phyloP scores from a whole-genome alignment of 1,140 invertebrate species.

The Drosophila orosa region DNA sequence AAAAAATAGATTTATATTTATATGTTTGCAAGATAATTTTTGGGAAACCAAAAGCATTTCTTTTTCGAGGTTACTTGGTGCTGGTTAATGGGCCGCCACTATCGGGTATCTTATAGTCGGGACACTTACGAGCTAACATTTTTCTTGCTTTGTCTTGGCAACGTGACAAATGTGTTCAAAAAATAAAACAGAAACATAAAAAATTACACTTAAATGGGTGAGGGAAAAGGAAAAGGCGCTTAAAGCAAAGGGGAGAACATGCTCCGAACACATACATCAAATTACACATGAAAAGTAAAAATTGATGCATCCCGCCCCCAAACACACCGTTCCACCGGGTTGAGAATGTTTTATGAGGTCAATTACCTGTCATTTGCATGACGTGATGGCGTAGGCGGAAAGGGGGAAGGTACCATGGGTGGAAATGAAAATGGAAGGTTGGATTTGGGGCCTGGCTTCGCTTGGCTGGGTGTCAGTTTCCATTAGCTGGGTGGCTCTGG shows the following conservation, averaged over 20 bases:
- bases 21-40: neutral
- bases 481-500: constrained; percentile 18
- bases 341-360: constrained; percentile 71
- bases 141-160: constrained; percentile 47
- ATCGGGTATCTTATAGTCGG: constrained; percentile 14
- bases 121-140: neutral
- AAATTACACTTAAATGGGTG: constrained; percentile 74
- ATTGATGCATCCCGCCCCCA: constrained; percentile 66
- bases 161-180: constrained; percentile 70
- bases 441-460: constrained; percentile 19
- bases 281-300: constrained; percentile 76
- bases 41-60: neutral
- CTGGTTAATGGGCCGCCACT: neutral
- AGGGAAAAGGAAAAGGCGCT: constrained; percentile 32
- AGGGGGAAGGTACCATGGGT: constrained; percentile 2
- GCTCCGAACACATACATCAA: constrained; percentile 58
- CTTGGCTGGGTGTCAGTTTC: constrained; percentile 69
- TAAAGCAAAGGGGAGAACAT: constrained; percentile 16
- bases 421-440: constrained; percentile 26
- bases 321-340: constrained; percentile 5
- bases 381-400: constrained; percentile 41
- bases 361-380: constrained; percentile 82
- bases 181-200: constrained; percentile 54
- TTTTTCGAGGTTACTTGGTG: neutral
- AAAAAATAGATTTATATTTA: constrained; percentile 1